A percentile compares a stretch with the other conserved stretches of the same genome.
Evolutionary conservation across 2,797 vertebrate species (phyloP).

Genomic region (Megalops cyprinoides): DNA sequence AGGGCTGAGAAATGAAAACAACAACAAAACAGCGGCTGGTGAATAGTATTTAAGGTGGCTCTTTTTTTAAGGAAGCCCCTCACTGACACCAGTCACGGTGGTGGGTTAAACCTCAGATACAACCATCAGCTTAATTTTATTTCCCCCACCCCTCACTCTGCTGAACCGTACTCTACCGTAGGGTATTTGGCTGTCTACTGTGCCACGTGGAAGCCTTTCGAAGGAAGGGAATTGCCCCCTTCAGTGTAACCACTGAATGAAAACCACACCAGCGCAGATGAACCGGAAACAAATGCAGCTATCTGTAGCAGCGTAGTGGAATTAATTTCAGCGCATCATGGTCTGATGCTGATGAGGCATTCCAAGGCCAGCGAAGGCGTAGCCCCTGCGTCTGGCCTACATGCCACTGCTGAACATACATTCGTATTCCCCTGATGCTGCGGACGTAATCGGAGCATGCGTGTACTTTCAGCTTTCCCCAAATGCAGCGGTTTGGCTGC

Average conservation of each 20-base stretch:
- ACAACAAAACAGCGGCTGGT: conserved; percentile 36
- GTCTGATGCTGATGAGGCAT: background rate
- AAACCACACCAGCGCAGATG: background rate
- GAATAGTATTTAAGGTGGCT: conserved; percentile 47
- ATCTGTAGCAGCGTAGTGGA: background rate
- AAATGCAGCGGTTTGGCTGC: background rate
- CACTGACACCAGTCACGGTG: background rate
- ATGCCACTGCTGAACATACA: background rate
- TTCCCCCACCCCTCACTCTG: background rate
- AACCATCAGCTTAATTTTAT: background rate
- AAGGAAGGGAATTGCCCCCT: too few relatives aligned
- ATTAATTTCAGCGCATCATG: background rate
- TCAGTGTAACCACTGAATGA: too few relatives aligned
- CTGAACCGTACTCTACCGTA: background rate
- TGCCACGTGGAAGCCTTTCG: too few relatives aligned
- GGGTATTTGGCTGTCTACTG: too few relatives aligned
- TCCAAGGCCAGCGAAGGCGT: background rate
- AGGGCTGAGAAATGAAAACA: conserved; percentile 29
- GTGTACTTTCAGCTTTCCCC: background rate
- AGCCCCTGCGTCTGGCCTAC: background rate
- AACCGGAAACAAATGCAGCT: background rate
- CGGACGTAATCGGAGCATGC: too few relatives aligned
- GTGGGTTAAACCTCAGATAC: background rate
- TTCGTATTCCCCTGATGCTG: background rate
- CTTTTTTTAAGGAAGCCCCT: conserved; percentile 44